Conservation (phyloP, 2,888 invertebrate species). For the Sycophila texana region DNA sequence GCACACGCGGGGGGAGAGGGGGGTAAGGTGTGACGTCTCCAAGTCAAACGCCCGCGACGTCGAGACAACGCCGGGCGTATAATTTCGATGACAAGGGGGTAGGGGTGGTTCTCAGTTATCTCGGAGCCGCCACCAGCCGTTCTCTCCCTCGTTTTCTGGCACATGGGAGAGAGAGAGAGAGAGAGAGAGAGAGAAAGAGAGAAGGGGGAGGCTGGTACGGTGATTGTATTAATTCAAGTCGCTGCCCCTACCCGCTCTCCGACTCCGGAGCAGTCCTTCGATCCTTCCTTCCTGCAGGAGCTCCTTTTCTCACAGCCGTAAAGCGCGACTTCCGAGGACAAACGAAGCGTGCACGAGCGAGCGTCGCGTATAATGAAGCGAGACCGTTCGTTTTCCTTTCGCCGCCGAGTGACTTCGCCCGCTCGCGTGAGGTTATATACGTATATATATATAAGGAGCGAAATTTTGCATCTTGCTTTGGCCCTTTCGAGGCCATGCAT, state of each 20-base stretch:
- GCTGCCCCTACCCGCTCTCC: conserved; percentile 58
- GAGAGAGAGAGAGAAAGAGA: conserved; percentile 14
- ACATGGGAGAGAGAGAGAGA: conserved; percentile 37
- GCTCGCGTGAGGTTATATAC: not conserved
- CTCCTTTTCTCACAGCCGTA: conserved; percentile 57
- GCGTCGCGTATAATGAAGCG: conserved; percentile 75
- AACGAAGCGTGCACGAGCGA: conserved; percentile 72
- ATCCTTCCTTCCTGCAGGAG: conserved; percentile 29
- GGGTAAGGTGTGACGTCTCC: not conserved
- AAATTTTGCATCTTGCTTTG: conserved; percentile 3
- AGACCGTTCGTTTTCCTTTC: conserved; percentile 69
- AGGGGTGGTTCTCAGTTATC: conserved; percentile 61
- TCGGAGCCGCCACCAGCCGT: conserved; percentile 48
- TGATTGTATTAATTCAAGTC: conserved; percentile 73
- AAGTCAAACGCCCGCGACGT: conserved; percentile 3
- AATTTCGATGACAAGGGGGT: conserved; percentile 69
- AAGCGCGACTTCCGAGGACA: conserved; percentile 73
- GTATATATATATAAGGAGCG: not conserved
- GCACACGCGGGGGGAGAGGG: not conserved
- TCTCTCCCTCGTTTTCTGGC: conserved; percentile 42
- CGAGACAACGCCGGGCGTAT: conserved; percentile 57
- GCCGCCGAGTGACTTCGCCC: conserved; percentile 9
- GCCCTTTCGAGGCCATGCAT: not conserved
- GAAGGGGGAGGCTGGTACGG: conserved; percentile 28
- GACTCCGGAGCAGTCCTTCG: conserved; percentile 31